Evolutionary conservation across 1,140 invertebrate genomes (phyloP).

Genomic region (Radopholus similis): DNA sequence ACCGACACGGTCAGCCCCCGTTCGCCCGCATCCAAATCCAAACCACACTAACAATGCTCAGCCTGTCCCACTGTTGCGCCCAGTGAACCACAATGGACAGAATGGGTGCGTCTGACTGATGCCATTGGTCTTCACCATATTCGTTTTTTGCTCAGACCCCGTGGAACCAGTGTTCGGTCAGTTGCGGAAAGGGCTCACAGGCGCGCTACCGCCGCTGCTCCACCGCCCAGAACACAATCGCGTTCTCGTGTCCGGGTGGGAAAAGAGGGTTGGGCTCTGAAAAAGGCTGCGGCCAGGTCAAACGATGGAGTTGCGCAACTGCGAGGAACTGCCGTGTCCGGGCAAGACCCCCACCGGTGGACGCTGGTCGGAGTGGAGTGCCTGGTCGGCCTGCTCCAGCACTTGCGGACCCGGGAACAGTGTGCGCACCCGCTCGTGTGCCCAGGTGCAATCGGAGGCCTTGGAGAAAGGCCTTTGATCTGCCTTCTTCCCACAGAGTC

Average conservation of each 20-base stretch:
- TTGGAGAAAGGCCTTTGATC: background rate
- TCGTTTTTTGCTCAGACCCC: background rate
- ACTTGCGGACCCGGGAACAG: slow-evolving; percentile 29
- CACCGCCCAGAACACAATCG: slow-evolving; percentile 50
- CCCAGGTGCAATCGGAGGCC: background rate
- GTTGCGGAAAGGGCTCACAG: slow-evolving; percentile 55
- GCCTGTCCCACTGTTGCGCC: slow-evolving; percentile 39
- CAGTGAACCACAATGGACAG: slow-evolving; percentile 47
- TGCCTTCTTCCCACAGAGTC: slow-evolving; percentile 35
- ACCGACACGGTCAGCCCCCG: slow-evolving; percentile 16
- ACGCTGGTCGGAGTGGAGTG: slow-evolving; percentile 46
- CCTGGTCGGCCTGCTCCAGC: slow-evolving; percentile 23
- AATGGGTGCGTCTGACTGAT: slow-evolving; percentile 33
- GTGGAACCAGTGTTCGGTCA: slow-evolving; percentile 34
- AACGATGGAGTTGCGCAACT: slow-evolving; percentile 56
- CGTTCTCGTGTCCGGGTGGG: slow-evolving; percentile 52
- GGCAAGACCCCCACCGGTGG: background rate
- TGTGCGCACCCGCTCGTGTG: slow-evolving; percentile 25
- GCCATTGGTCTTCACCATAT: background rate
- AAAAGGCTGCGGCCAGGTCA: slow-evolving; percentile 29
- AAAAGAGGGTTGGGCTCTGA: background rate
- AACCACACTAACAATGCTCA: background rate
- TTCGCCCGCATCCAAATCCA: background rate
- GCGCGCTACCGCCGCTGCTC: slow-evolving; percentile 54
- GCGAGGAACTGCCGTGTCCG: slow-evolving; percentile 50